A percentile compares a stretch with the other conserved stretches of the same genome.
Conservation (phyloP, 2,888 invertebrate species). For the Allophyes oxyacanthae region DNA sequence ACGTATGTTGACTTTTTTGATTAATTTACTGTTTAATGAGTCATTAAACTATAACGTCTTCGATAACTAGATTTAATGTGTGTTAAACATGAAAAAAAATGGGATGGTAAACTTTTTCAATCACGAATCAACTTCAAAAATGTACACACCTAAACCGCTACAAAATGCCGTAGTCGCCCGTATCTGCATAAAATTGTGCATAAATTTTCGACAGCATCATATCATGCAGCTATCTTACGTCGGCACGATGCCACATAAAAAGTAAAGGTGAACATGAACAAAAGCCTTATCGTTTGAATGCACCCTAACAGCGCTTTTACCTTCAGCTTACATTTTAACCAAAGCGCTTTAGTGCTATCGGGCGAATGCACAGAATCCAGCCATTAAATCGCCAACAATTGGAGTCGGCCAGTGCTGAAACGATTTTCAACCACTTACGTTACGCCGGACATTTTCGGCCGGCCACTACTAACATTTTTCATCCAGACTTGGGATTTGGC, state of each 20-base stretch:
- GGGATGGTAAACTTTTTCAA: too few species aligned
- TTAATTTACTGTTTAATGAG: too few species aligned
- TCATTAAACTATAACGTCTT: too few species aligned
- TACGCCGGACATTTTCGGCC: conserved; percentile 61
- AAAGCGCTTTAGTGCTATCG: conserved; percentile 58
- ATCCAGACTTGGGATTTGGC: conserved; percentile 59
- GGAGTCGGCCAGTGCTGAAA: conserved; percentile 62
- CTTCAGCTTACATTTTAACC: conserved; percentile 61
- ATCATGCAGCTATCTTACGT: conserved; percentile 51
- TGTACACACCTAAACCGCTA: conserved; percentile 7
- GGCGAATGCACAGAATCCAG: conserved; percentile 59
- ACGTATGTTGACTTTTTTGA: too few species aligned
- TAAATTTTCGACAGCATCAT: conserved; percentile 50
- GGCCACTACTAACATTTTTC: conserved; percentile 68
- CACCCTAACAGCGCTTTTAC: conserved; percentile 59
- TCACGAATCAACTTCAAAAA: too few species aligned
- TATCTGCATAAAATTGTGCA: conserved; percentile 45
- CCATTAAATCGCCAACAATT: conserved; percentile 68
- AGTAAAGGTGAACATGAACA: conserved; percentile 50
- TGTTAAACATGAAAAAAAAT: too few species aligned
- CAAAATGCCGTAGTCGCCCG: conserved; percentile 16
- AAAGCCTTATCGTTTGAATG: conserved; percentile 59
- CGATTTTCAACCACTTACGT: conserved; percentile 72
- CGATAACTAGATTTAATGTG: too few species aligned
- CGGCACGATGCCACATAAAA: conserved; percentile 44